Base-by-base conservation (phyloP, 2,888 invertebrate genomes). In the Pelosia muscerda region DNA sequence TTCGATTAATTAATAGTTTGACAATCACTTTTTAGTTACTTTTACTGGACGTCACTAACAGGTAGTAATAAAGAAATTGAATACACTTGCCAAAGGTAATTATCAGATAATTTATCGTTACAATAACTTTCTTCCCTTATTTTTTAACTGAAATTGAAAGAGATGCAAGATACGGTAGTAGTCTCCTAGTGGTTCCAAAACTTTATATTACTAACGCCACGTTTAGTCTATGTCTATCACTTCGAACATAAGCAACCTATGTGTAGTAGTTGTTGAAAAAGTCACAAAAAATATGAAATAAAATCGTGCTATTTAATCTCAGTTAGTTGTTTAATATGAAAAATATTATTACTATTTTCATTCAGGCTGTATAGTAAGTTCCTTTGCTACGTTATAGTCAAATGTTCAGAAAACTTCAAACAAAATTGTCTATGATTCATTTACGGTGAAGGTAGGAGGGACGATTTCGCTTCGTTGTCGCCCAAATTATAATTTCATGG, bases 401-500 rank as follows among this genome's bases (percentile, higher is more conserved):
- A 76, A 60, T 66, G 22, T 62, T 74, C 28, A 77, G 81, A 75
- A 75, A 80, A 71, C 9, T 69, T 73, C 60, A 55, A 49, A 73
- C 60, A 55, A 49, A 23, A 31, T 86, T 87, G 90, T 93, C 93
- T 93, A 91, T 93, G 93, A 83, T 82, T 87, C 86, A 86, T 90
- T 88, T 87, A 88, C 85, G 88, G 92, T 90, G 92, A 93, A 93
- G 93, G 92, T 90, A 84, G 88, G 89, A 90, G 93, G 90, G 90
- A 89, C 88, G 81, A 88, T 88, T 90, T 93, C 92, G 93, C 92
- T 93, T 94, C 94, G 93, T 93, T 91, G 94, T 94, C 93, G 94
- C 86, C 87, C 85, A 85, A 87, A 89, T 88, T 90, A 83, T 84
- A 88, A 87, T 91, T 91, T 88, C 85, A 84, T 84, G 81, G 89